Percentiles rank a stretch among this genome's conserved stretches.
phyloP scores from a whole-genome alignment of 2,888 invertebrate species.

The Metellina segmentata region DNA sequence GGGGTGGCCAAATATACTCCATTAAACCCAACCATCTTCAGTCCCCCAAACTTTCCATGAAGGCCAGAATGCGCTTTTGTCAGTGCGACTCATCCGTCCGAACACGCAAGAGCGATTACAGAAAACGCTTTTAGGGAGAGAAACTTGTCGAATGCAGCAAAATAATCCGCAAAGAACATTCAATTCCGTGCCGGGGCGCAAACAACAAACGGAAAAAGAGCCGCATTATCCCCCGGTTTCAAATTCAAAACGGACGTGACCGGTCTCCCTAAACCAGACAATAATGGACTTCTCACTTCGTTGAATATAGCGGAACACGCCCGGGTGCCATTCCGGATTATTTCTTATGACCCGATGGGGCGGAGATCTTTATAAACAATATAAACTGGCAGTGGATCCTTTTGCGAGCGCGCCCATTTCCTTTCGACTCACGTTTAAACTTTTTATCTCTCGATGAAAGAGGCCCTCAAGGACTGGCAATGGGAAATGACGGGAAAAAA shows the following conservation, averaged over 20 bases:
- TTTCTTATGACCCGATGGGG: conserved; percentile 9
- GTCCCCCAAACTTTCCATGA: no score
- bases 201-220: neutral
- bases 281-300: conserved; percentile 9
- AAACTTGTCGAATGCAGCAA: conserved; percentile 20
- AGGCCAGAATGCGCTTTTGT: no score
- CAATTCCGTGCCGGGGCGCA: neutral
- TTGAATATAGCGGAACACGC: conserved; percentile 13
- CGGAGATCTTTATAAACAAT: conserved; percentile 33
- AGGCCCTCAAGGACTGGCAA: neutral
- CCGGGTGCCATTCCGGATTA: conserved; percentile 24
- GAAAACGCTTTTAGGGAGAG: neutral
- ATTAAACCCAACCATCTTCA: no score
- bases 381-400: neutral
- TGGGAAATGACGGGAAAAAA: neutral
- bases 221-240: neutral
- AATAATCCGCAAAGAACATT: conserved; percentile 23
- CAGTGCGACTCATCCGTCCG: no score
- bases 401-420: neutral
- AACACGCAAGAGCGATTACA: neutral
- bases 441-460: neutral
- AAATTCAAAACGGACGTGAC: conserved; percentile 54
- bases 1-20: no score
- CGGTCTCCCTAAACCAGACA: conserved; percentile 8
- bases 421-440: conserved; percentile 18